Conservation (phyloP, 2,888 invertebrate genomes). For the Torymus aiolomorphi region DNA sequence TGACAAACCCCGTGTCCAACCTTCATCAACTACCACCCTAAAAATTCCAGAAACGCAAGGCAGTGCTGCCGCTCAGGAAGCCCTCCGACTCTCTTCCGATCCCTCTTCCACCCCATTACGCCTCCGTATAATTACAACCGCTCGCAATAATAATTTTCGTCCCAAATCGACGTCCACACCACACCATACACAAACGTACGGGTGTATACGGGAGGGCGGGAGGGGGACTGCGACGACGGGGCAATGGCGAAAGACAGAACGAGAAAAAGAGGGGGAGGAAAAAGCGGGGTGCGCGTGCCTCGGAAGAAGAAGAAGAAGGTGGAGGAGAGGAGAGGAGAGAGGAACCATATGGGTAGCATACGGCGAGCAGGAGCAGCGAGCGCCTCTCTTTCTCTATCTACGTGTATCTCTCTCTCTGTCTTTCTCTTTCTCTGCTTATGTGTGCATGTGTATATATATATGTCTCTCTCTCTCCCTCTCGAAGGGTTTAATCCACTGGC, state of each 20-base stretch:
- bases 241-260: conserved; percentile 9
- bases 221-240: conserved; percentile 9
- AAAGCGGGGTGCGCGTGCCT: conserved; percentile 54
- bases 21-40: too few species aligned
- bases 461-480: conserved; percentile 62
- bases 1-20: too few species aligned
- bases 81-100: too few species aligned
- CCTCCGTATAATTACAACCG: conserved; percentile 27
- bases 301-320: conserved; percentile 17
- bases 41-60: too few species aligned
- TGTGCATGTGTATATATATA: conserved; percentile 15
- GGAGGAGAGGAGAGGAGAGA: conserved; percentile 58
- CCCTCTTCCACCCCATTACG: too few species aligned
- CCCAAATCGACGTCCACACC: conserved; percentile 19
- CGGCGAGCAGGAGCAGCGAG: conserved; percentile 70
- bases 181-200: too few species aligned
- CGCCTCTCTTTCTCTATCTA: conserved; percentile 42
- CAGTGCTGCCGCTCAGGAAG: too few species aligned
- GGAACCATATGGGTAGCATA: conserved; percentile 75
- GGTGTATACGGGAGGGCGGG: background rate
- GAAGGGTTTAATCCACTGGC: conserved; percentile 73
- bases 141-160: conserved; percentile 30
- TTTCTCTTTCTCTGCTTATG: conserved; percentile 15
- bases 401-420: background rate
- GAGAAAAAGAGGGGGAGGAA: conserved; percentile 18